These are phyloP conservation scores for Lacerta viridis DNA, from an alignment of 2,797 vertebrate genomes.

Conservation along the genomic window DNA sequence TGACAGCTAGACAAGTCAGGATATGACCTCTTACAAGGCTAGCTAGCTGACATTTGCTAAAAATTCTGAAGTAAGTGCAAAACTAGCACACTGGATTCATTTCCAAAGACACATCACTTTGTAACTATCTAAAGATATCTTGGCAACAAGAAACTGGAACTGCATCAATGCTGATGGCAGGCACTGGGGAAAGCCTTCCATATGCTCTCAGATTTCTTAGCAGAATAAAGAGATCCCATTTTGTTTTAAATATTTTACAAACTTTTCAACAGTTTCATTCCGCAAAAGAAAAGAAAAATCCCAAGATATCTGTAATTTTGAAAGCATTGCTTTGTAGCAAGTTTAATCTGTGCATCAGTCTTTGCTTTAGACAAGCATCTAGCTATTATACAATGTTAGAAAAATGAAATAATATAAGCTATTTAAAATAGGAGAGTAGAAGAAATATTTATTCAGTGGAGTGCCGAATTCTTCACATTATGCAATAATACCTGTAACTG, in stretches of 20 bases:
- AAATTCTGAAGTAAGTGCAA: neutral
- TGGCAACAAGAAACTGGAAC: constrained; percentile 23
- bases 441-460: neutral
- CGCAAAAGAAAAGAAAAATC: neutral
- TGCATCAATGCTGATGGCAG: neutral
- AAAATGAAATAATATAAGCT: neutral
- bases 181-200: neutral
- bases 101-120: constrained; percentile 10
- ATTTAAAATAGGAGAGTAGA: neutral
- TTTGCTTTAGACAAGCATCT: constrained; percentile 31
- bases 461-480: neutral
- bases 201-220: constrained; percentile 26
- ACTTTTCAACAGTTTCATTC: neutral
- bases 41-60: neutral
- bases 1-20: neutral
- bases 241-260: constrained; percentile 9
- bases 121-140: constrained; percentile 23
- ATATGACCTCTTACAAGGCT: neutral
- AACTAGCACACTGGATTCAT: constrained; percentile 5
- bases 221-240: neutral
- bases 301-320: constrained; percentile 28
- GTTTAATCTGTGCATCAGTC: constrained; percentile 2
- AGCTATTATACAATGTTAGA: constrained; percentile 35
- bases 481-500: neutral
- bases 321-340: constrained; percentile 36